Evolutionary conservation across 2,113 vertebrate genomes (phyloP).

Genomic region (Oryctolagus cuniculus): DNA sequence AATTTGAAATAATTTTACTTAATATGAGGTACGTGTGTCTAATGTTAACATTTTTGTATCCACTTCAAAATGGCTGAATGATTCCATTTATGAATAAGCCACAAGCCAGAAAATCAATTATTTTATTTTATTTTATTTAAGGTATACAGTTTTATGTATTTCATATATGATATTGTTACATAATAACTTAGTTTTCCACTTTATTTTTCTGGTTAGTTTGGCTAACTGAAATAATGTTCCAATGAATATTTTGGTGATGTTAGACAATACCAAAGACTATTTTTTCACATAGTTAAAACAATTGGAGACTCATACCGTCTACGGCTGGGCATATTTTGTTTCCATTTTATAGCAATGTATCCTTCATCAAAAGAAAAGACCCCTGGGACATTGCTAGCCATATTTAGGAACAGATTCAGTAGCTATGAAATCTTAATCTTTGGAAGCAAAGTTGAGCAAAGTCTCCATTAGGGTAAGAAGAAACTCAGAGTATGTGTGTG

Average conservation of each 20-base stretch:
- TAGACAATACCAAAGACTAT: background rate
- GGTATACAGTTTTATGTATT: no score
- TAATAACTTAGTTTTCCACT: background rate
- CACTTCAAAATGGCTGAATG: background rate
- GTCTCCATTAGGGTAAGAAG: background rate
- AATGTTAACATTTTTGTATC: background rate
- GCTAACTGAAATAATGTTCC: background rate
- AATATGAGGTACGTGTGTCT: background rate
- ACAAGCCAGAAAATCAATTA: background rate
- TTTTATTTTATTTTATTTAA: background rate
- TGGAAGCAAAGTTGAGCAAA: background rate
- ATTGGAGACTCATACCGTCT: background rate
- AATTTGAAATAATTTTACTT: conserved; percentile 17
- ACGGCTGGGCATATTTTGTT: background rate
- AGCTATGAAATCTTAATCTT: background rate
- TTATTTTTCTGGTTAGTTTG: background rate
- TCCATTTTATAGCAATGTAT: background rate
- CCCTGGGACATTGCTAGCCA: background rate
- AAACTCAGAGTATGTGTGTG: background rate
- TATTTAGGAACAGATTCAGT: background rate
- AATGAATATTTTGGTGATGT: background rate
- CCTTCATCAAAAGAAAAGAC: background rate
- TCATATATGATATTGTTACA: background rate
- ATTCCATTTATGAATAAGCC: background rate
- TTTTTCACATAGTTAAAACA: background rate